Evolutionary conservation across 2,888 invertebrate genomes (phyloP).

Genomic region (Erebia aethiops): DNA sequence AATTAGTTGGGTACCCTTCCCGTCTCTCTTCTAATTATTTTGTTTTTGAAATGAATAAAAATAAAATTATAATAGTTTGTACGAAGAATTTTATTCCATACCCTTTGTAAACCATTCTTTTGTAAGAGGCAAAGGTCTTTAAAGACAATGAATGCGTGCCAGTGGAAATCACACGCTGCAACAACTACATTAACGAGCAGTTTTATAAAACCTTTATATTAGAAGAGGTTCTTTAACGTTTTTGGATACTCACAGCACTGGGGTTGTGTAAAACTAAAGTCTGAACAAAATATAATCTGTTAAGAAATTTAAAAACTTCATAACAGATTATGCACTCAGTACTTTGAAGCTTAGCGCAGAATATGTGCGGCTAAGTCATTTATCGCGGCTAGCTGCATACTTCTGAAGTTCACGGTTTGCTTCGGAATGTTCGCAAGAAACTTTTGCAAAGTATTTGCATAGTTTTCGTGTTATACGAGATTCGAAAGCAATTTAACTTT

Average conservation of each 20-base stretch:
- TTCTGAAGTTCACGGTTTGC: slow-evolving; percentile 29
- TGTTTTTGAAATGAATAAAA: too few relatives aligned
- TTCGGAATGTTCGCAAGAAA: slow-evolving; percentile 28
- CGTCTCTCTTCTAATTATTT: too few relatives aligned
- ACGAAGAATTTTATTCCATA: background rate
- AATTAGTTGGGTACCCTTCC: too few relatives aligned
- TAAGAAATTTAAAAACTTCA: too few relatives aligned
- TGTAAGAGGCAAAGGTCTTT: background rate
- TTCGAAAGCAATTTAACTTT: background rate
- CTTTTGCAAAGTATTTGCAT: slow-evolving; percentile 16
- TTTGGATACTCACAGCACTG: too few relatives aligned
- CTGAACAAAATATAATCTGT: too few relatives aligned
- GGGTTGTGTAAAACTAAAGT: too few relatives aligned
- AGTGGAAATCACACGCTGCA: background rate
- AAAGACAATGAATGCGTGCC: slow-evolving; percentile 1
- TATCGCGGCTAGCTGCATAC: slow-evolving; percentile 22
- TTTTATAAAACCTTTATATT: slow-evolving; percentile 9
- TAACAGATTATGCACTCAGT: too few relatives aligned
- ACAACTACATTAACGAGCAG: slow-evolving; percentile 12
- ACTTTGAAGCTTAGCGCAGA: background rate
- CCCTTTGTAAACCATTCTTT: background rate
- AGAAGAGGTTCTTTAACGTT: too few relatives aligned
- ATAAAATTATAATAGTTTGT: background rate
- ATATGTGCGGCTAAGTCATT: slow-evolving; percentile 5
- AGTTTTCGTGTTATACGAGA: slow-evolving; percentile 19